Base-by-base conservation (phyloP, 2,113 vertebrate genomes). In the Dendrocopos noguchii region DNA sequence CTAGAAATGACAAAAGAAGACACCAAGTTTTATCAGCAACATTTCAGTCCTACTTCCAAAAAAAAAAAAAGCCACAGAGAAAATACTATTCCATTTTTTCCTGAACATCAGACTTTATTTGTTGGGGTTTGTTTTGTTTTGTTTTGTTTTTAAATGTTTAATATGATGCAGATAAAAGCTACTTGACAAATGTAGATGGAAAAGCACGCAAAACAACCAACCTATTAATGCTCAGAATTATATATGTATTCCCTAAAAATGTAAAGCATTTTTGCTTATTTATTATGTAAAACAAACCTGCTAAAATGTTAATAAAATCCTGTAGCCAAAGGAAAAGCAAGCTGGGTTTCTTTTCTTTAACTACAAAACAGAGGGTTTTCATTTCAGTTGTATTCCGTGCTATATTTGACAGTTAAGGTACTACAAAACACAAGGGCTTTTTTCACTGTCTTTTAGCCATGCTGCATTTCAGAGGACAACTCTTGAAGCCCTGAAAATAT, bases 241-340 rank as follows among this genome's bases (percentile, higher is more conserved):
- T 86, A 57, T 97, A 97, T 95, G 94, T 96, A 97, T 92, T 94
- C 95, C 94, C 95, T 82, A 87, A 91, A 89, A 96, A 91, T 95
- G 95, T 97, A 97, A 96, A 97, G 92, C 94, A 93, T 93, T 96
- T 94, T 97, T 97, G 95, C 95, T 96, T 97, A 98, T 98, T 98
- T 97, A 98, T 98, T 97, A 97, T 97, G 93, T 97, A 96, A 96
- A 97, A 96, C 80, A 88, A 95, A 90, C 73, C 70, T 52, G 31
- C 94, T 95, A 96, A 96, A 92, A 96, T 94, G 87, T 90, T 93
- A 97, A 98, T 97, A 97, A 97, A 97, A 95, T 66, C 94, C 74
- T 94, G 85, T 96, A 97, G 92, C 90, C 82, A 91, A 97, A 95
- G 94, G 75, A 96, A 81, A 94, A 92, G 14, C 3, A 61, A 65